Conservation (phyloP, 2,888 invertebrate genomes). For the Melanostoma mellinum region DNA sequence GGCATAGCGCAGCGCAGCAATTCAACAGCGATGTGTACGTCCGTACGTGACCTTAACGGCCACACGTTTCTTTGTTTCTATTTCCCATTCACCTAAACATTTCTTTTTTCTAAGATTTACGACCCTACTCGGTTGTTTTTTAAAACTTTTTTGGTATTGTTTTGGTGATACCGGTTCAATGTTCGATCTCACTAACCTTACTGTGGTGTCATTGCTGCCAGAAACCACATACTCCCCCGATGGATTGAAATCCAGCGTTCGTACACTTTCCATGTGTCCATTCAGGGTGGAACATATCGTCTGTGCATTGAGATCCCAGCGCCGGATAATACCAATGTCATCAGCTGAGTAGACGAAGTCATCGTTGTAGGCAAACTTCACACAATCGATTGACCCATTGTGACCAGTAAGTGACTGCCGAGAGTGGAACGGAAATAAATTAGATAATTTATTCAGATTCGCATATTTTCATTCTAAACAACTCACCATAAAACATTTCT, state of each 20-base stretch:
- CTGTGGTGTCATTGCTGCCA: constrained; percentile 94
- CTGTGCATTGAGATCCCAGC: constrained; percentile 96
- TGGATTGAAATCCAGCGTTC: constrained; percentile 97
- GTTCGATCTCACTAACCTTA: constrained; percentile 77
- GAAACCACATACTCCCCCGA: constrained; percentile 97
- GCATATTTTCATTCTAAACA: too few relatives aligned
- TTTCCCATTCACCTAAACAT: constrained; percentile 41
- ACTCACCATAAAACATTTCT: constrained; percentile 95
- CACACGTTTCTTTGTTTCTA: constrained; percentile 54
- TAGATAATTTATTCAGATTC: not conserved
- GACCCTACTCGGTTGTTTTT: constrained; percentile 51
- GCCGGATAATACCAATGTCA: constrained; percentile 95
- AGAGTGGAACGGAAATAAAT: not conserved
- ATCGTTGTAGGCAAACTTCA: constrained; percentile 96
- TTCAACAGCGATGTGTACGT: constrained; percentile 34
- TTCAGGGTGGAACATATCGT: constrained; percentile 81
- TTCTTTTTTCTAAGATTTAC: constrained; percentile 45
- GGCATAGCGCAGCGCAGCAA: constrained; percentile 27
- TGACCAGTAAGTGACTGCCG: constrained; percentile 94
- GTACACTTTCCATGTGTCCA: constrained; percentile 90
- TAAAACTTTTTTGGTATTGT: constrained; percentile 42
- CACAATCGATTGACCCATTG: constrained; percentile 96
- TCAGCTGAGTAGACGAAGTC: constrained; percentile 98
- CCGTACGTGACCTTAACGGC: constrained; percentile 66
- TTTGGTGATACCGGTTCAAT: constrained; percentile 39